Conservation (phyloP, 2,113 vertebrate genomes). For the Merops nubicus region DNA sequence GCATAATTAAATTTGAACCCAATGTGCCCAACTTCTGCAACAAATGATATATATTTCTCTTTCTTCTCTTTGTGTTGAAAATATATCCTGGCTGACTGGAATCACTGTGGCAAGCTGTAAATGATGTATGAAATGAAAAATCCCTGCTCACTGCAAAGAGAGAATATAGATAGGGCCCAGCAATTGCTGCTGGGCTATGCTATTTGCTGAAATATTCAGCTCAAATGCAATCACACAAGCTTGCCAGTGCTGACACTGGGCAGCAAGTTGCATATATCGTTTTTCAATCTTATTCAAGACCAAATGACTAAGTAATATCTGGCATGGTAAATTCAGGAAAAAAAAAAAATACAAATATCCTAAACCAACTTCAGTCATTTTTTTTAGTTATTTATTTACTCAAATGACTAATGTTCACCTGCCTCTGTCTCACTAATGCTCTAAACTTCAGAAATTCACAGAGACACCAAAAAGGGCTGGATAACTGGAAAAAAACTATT, state of each 20-base stretch:
- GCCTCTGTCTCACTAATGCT: background rate
- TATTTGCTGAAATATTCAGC: conserved; percentile 68
- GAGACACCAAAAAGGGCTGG: background rate
- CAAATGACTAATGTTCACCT: background rate
- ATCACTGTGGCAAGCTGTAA: conserved; percentile 69
- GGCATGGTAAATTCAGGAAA: background rate
- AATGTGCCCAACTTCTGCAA: conserved; percentile 29
- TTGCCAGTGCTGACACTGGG: conserved; percentile 25
- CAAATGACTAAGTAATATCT: conserved; percentile 16
- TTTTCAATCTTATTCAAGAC: conserved; percentile 31
- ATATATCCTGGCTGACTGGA: conserved; percentile 51
- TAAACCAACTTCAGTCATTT: background rate
- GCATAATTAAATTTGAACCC: conserved; percentile 64
- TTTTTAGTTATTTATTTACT: background rate
- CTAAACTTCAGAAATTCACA: background rate
- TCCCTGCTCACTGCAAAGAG: conserved; percentile 49
- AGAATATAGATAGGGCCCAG: conserved; percentile 42
- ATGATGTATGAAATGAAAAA: conserved; percentile 76
- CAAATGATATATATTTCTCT: conserved; percentile 58
- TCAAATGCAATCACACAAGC: conserved; percentile 39
- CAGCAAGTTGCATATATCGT: conserved; percentile 37
- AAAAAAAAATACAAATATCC: background rate
- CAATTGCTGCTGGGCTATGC: conserved; percentile 51
- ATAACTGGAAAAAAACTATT: background rate
- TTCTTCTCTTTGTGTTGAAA: conserved; percentile 54